Percentiles rank a stretch among this genome's conserved stretches.
phyloP scores from a whole-genome alignment of 2,888 invertebrate genomes.

The Scaptomyza tumidula region DNA sequence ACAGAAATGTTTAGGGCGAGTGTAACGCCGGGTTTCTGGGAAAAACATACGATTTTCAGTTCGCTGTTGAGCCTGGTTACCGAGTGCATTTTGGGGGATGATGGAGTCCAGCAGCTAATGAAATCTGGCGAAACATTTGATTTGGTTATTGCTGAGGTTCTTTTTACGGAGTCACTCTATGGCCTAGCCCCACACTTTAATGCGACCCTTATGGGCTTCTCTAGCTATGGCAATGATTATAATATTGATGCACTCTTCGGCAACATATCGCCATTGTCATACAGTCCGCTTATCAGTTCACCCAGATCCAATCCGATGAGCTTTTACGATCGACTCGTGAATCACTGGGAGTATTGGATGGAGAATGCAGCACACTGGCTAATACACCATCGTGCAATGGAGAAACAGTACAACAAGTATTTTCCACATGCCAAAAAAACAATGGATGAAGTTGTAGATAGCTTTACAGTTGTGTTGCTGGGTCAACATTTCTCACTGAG shows the following conservation, averaged over 20 bases:
- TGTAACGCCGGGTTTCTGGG: background rate
- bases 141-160: conserved; percentile 80
- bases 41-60: conserved; percentile 14
- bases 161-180: conserved; percentile 79
- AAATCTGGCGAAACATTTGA: conserved; percentile 82
- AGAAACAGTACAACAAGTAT: conserved; percentile 57
- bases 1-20: conserved; percentile 35
- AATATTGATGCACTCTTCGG: conserved; percentile 58
- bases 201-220: conserved; percentile 69
- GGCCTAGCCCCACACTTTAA: conserved; percentile 76
- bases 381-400: conserved; percentile 72
- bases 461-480: conserved; percentile 78
- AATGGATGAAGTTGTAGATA: conserved; percentile 64
- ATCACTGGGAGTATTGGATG: conserved; percentile 61
- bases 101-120: conserved; percentile 57
- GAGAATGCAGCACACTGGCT: conserved; percentile 53
- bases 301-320: conserved; percentile 78
- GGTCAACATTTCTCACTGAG: conserved; percentile 81
- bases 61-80: background rate
- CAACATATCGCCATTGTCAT: conserved; percentile 79
- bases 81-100: conserved; percentile 34
- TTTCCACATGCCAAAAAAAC: conserved; percentile 69
- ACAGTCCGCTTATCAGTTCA: conserved; percentile 70
- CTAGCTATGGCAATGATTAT: conserved; percentile 62
- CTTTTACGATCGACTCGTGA: conserved; percentile 79